phyloP scores from a whole-genome alignment of 2,797 vertebrate genomes.

The Bufotes viridis region DNA sequence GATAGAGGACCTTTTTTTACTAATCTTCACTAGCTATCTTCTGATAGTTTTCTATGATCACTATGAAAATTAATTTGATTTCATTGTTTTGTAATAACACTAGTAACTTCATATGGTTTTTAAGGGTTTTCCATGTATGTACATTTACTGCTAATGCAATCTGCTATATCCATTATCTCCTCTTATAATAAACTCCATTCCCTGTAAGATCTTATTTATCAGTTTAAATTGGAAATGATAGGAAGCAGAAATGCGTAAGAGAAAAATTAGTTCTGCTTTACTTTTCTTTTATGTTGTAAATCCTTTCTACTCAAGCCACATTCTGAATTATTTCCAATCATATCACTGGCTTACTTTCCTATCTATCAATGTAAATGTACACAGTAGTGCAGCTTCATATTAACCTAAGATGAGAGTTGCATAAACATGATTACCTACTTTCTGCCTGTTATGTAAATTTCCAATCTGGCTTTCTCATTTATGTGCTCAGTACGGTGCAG shows the following conservation, averaged over 20 bases:
- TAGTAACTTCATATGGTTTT: not conserved
- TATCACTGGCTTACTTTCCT: not conserved
- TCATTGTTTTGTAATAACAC: not conserved
- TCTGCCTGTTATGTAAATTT: slow-evolving; percentile 65
- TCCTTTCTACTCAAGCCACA: not conserved
- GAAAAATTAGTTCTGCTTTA: not conserved
- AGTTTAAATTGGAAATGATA: not conserved
- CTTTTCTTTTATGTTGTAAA: not conserved
- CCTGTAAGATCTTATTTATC: not conserved
- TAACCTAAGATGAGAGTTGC: slow-evolving; percentile 61
- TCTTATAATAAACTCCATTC: not conserved
- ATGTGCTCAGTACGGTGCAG: slow-evolving; percentile 4
- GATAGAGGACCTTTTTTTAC: too few species aligned
- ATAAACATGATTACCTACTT: slow-evolving; percentile 57
- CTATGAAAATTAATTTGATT: not conserved
- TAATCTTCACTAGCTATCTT: too few species aligned
- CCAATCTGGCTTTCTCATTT: slow-evolving; percentile 58
- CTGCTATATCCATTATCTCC: not conserved
- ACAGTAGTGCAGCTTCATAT: slow-evolving; percentile 50
- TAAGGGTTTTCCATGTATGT: not conserved
- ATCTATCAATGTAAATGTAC: slow-evolving; percentile 55
- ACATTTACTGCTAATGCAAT: not conserved
- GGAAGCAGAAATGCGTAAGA: not conserved
- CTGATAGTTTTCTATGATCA: too few species aligned
- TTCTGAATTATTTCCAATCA: slow-evolving; percentile 18